Evolutionary conservation across 2,797 vertebrate genomes (phyloP).

Genomic region (Sebastes hubbsi): DNA sequence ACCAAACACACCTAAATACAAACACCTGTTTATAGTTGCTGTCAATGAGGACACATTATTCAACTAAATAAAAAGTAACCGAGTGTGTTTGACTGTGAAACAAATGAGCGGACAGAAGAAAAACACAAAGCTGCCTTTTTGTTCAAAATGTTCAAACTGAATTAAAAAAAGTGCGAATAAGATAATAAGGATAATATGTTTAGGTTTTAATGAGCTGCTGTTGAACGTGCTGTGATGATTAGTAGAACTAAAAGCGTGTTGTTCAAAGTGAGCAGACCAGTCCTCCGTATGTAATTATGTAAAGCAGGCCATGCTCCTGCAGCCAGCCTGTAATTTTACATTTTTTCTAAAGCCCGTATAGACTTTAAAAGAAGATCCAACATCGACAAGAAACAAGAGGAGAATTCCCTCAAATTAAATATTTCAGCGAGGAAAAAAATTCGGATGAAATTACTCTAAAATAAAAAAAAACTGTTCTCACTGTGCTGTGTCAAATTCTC

Average conservation of each 20-base stretch:
- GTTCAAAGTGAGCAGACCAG: conserved; percentile 65
- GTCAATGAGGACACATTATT: neutral
- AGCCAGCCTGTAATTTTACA: conserved; percentile 45
- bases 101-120: neutral
- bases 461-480: neutral
- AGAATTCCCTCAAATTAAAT: conserved; percentile 1
- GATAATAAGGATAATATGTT: conserved; percentile 70
- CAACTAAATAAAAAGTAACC: neutral
- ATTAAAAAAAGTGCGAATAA: conserved; percentile 62
- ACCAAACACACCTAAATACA: conserved; percentile 6
- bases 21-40: neutral
- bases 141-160: conserved; percentile 33
- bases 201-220: conserved; percentile 55
- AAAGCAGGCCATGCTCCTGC: conserved; percentile 45
- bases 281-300: conserved; percentile 58
- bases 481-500: conserved; percentile 5
- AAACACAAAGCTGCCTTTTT: conserved; percentile 40
- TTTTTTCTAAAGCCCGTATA: conserved; percentile 17
- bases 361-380: conserved; percentile 3
- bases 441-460: neutral
- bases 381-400: neutral
- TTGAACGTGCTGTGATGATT: conserved; percentile 43
- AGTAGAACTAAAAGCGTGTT: conserved; percentile 67
- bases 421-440: neutral
- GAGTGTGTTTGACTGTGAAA: neutral